Base-by-base conservation (phyloP, 2,113 vertebrate species). In the Jaculus jaculus region DNA sequence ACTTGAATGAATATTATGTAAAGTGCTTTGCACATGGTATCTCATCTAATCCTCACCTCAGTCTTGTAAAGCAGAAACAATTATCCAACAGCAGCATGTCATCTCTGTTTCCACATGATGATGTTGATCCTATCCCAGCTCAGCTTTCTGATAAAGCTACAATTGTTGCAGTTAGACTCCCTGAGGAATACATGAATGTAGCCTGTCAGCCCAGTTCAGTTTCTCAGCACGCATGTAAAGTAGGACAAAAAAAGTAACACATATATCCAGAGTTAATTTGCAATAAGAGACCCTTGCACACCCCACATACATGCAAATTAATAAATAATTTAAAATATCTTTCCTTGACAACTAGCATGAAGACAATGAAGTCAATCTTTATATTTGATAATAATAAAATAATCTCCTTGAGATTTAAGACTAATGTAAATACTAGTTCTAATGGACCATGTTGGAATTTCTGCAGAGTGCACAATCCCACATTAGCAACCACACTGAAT, bases 331-430 rank as follows among this genome's bases (percentile, higher is more conserved):
- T 54, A 54, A 95, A 84, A 16, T 20, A 74, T 79, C 30, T 92
- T 92, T 75, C 61, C 39, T 84, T 94, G 61, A 88, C n/a, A 83
- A 72, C 34, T 81, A 63, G 28, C 71, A 1, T 74, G 2, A 85
- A 23, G 37, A 78, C 12, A 72, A 15, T 16, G 74, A 28, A 90
- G 23, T 89, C 47, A n/a, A 37, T 88, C 17, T 92, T 84, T 84
- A 80, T 87, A 66, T 60, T 87, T 63, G 9, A 30, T 75, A 75
- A 58, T 71, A 87, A 60, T 92, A 78, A 81, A 87, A 65, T 2
- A 65, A n/a, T 61, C 72, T 94, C 86, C 61, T 91, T 80, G n/a
- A 88, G 39, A 10, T 81, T 80, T 88, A 92, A 94, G 89, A 79
- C 66, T 74, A 54, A 90, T 90, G n/a, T 21, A 86, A 92, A 87